Evolutionary conservation across 2,113 vertebrate species (phyloP), one percentile per base, ranked within the genome.

Genomic region (Orcinus orca): DNA sequence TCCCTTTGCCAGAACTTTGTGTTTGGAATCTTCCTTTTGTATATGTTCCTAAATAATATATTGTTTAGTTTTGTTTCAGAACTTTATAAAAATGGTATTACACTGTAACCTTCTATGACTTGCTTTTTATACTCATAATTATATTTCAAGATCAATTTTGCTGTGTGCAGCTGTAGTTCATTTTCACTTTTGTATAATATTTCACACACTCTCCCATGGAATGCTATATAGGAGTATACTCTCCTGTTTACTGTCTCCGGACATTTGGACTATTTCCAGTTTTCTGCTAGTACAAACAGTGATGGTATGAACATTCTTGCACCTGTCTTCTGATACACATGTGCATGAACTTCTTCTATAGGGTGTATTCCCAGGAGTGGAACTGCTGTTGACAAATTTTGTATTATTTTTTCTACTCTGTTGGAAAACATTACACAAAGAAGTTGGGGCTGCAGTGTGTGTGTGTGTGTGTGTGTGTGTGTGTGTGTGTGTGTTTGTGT

Each of bases 161-260:
- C n/a, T 90, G 5, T 87, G 47, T 41, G 12, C 1, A 82, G 44
- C 74, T 96, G 60, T 81, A 74, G 23, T 77, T 97, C 73, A 77
- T 81, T 97, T 96, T 96, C 18, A 93, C 33, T 88, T 94, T 88
- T 90, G 13, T 88, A 5, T 93, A 90, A 47, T 88, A 65, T 70
- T 87, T n/a, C 50, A 23, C 20, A 83, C 0, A 53, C 33, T 90
- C n/a, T 65, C 88, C 25, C 29, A 44, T 29, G 13, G 38, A 70
- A 33, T 86, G 62, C 15, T 38, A 1, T 55, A 12, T 18, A 50
- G 81, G 31, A 77, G 14, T 79, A 21, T 92, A 33, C 44, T 84
- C 38, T 93, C 20, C 65, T 91, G 18, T 76, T 26, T 50, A n/a
- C 60, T 41, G 21, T 88, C 53, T 93, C 44, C 80, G 71, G 50